Evolutionary conservation across 2,113 vertebrate genomes (phyloP).

Genomic region (Emberiza fucata): DNA sequence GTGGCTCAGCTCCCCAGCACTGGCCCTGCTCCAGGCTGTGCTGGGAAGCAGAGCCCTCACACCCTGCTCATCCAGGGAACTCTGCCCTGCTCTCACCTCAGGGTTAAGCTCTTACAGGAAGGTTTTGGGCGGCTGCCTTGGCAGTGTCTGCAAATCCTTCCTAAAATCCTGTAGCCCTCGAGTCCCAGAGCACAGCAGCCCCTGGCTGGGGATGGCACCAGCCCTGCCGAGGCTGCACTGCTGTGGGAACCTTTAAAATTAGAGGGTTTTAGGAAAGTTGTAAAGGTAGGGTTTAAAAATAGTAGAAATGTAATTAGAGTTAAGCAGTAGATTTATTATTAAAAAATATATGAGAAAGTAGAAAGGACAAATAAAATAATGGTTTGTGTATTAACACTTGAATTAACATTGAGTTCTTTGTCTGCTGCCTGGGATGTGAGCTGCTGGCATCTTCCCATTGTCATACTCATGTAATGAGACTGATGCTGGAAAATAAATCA

Average conservation of each 20-base stretch:
- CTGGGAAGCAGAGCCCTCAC: neutral
- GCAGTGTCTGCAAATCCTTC: neutral
- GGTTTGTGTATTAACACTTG: neutral
- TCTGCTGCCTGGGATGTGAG: neutral
- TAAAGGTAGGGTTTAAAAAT: neutral
- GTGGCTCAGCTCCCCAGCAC: neutral
- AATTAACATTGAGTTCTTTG: neutral
- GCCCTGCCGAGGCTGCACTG: neutral
- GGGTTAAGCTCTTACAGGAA: neutral
- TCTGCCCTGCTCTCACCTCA: neutral
- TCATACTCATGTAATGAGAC: neutral
- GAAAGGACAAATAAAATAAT: neutral
- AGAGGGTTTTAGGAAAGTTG: neutral
- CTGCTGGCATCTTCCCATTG: neutral
- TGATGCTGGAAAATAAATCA: neutral
- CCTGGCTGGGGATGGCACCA: neutral
- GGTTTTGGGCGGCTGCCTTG: neutral
- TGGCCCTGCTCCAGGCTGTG: neutral
- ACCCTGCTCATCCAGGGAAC: neutral
- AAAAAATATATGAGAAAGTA: neutral
- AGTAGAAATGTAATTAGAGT: neutral
- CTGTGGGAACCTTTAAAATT: neutral
- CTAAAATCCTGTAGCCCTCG: neutral
- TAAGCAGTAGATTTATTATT: neutral
- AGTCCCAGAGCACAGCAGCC: neutral